phyloP scores from a whole-genome alignment of 2,113 vertebrate species.

The Euleptes europaea region DNA sequence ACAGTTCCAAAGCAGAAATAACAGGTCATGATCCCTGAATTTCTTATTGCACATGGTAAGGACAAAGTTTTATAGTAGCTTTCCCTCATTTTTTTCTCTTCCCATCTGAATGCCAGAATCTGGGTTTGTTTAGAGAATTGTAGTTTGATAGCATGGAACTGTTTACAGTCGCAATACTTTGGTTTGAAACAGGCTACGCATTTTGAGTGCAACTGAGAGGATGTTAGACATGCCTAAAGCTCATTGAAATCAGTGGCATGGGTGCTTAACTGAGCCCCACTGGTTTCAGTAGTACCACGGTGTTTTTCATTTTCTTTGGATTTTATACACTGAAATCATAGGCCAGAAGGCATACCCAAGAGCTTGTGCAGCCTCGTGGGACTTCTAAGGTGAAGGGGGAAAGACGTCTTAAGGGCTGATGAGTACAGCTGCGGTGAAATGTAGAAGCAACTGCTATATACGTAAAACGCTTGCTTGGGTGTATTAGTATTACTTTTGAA shows the following conservation, averaged over 20 bases:
- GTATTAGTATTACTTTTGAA: background rate
- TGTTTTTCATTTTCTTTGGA: background rate
- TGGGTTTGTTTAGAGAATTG: too few species aligned
- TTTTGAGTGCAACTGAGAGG: background rate
- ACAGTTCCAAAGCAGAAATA: too few species aligned
- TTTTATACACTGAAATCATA: background rate
- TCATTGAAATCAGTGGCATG: background rate
- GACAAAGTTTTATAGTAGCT: too few species aligned
- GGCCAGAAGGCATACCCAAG: background rate
- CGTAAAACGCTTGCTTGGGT: background rate
- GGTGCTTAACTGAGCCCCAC: background rate
- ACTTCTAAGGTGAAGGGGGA: too few species aligned
- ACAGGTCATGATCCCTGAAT: too few species aligned
- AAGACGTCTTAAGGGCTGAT: rapidly evolving
- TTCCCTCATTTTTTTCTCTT: too few species aligned
- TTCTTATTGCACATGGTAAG: too few species aligned
- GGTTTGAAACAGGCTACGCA: background rate
- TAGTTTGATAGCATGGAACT: too few species aligned
- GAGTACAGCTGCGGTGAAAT: background rate
- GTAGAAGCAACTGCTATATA: background rate
- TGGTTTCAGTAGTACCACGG: background rate
- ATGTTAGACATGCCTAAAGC: background rate
- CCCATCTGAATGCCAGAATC: too few species aligned
- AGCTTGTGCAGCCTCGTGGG: background rate
- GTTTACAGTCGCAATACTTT: too few species aligned